A percentile compares a stretch with the other conserved stretches of the same genome.
These are phyloP conservation scores for Hypocryptadius cinnamomeus DNA, from an alignment of 2,113 vertebrate species.

Conservation along the genomic window DNA sequence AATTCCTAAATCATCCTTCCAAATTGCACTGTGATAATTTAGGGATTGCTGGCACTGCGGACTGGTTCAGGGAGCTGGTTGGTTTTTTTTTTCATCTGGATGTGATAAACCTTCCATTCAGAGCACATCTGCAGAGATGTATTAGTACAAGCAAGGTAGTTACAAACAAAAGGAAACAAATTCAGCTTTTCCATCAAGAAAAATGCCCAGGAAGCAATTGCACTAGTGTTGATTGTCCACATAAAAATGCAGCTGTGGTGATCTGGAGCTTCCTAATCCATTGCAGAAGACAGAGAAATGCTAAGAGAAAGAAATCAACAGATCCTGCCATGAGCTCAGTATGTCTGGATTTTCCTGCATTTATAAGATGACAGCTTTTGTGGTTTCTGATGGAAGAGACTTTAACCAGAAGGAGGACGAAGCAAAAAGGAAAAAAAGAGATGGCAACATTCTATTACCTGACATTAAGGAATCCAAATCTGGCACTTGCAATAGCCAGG, in stretches of 20 bases:
- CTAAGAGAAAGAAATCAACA: neutral
- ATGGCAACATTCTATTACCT: neutral
- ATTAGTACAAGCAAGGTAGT: neutral
- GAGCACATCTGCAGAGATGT: neutral
- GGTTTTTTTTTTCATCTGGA: neutral
- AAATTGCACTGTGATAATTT: neutral
- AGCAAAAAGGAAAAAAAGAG: neutral
- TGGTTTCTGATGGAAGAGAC: neutral
- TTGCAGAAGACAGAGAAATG: neutral
- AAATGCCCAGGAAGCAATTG: neutral
- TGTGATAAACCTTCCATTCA: neutral
- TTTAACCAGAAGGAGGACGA: neutral
- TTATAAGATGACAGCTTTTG: neutral
- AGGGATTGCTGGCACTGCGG: neutral
- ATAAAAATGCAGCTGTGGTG: neutral
- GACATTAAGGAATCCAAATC: neutral
- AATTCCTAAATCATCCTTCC: neutral
- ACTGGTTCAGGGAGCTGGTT: neutral
- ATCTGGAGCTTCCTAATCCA: neutral
- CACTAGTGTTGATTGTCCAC: neutral
- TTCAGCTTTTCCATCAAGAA: neutral
- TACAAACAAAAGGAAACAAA: neutral
- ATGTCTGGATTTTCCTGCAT: neutral
- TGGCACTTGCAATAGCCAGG: rapidly evolving
- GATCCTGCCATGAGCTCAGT: rapidly evolving